Base-by-base conservation (phyloP, 2,797 vertebrate genomes). In the Lutjanus campechanus region DNA sequence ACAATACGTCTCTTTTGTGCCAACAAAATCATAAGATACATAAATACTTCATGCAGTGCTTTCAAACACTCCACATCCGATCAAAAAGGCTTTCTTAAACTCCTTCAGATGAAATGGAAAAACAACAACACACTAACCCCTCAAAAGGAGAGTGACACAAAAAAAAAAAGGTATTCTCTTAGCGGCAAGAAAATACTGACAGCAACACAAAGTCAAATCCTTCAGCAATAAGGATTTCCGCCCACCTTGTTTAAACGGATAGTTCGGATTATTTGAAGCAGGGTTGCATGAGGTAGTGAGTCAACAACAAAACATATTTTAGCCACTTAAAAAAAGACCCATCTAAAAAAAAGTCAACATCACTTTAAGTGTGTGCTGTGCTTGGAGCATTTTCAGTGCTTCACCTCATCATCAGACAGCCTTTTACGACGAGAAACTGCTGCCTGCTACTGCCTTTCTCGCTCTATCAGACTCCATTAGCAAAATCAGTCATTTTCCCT, bases 1-100 rank as follows among this genome's bases (percentile, higher is more conserved):
- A 75, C 76, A 65, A 62, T 58, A 25, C 13, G 4, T 83, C 67
- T 78, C 54, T 61, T 65, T 55, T 74, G 74, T 82, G 88, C 76
- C 81, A 36, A 60, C 19, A 20, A 70, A 86, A 80, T 77, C 60
- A 88, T 49, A 74, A 73, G 65, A 85, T 72, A 78, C 63, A 87
- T 77, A 89, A 91, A 91, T 86, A 91, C 77, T 79, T 80, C 41
- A 69, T 69, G 71, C 40, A 8, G 60, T 64, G 54, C 76, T 81
- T 84, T 63, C 69, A 81, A 78, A 84, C 72, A 36, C 77, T 77
- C 69, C 61, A 80, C 70, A 77, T 72, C 73, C 64, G 74, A 77
- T 70, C 40, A 12, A 73, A 70, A 84, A 41, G 49, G 46, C 22
- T 44, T 73, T 71, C 60, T 62, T 29, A 25, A 63, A 76, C 51